Base-by-base conservation (phyloP, 23 tunicate species). In the Botrylloides violaceus region DNA sequence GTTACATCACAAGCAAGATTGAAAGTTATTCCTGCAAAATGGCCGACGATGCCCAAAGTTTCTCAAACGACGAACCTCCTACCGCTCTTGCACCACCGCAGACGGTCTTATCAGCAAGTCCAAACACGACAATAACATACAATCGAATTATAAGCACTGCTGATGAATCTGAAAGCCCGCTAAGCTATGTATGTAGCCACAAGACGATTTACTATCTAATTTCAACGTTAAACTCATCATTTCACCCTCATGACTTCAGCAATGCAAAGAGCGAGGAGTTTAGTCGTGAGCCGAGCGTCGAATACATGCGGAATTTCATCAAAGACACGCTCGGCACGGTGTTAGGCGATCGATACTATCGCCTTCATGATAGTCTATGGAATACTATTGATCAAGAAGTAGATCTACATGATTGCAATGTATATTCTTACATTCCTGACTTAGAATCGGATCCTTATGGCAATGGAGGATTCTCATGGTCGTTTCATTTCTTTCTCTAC, bases 11-110 rank as follows among this genome's bases (percentile, higher is more conserved):
- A 19, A 85, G 80, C 1, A 73, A 91, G 49, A 64, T 83, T 56
- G 95, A 86, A 72, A 94, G 95, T 66, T 94, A 94, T 78, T 86
- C 95, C 4, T 94, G 99, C 77, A 94, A 86, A 72, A 72, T 86
- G 88, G 84, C 99, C 6, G 87, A 84, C 25, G 99, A 94, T 20
- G 99, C 86, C 72, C 82, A 83, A 66, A 32, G 59, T 18, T 73
- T 81, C 3, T 77, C 95, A 35, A 65, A 81, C 66, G 91, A 83
- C 23, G 95, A 72, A 5, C 39, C 78, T 22, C 88, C 81, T 3
- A 83, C 76, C 3, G 79, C 82, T 7, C 78, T 94, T 4, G 80
- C 95, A 2, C 99, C 99, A 9, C 99, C 99, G 1, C 87, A 81
- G 62, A 86, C 99, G 21, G 47, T 81, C 31, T 39, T 72, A 20